Percentiles rank a stretch among this genome's conserved stretches.
These are phyloP conservation scores for Tor tambroides DNA, from an alignment of 2,113 vertebrate genomes.

Conservation along the genomic window DNA sequence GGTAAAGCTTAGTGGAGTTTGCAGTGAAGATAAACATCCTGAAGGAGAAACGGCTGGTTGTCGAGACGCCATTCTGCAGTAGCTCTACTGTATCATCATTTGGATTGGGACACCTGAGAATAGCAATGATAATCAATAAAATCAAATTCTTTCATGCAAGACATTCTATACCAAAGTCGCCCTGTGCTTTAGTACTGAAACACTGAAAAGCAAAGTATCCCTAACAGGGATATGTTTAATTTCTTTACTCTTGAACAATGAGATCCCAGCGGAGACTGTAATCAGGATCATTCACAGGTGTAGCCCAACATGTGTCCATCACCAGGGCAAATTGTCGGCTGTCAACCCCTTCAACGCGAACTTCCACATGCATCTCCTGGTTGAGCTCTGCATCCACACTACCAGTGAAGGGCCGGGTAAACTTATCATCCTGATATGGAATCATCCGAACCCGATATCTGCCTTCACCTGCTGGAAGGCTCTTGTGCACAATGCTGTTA, in stretches of 20 bases:
- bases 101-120: slow-evolving; percentile 52
- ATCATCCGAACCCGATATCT: slow-evolving; percentile 39
- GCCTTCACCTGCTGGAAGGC: slow-evolving; percentile 31
- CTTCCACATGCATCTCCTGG: slow-evolving; percentile 43
- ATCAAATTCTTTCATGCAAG: too few species aligned
- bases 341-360: slow-evolving; percentile 37
- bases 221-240: too few species aligned
- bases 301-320: neutral
- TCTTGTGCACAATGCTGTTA: slow-evolving; percentile 20
- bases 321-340: slow-evolving; percentile 32
- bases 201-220: too few species aligned
- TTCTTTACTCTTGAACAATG: slow-evolving; percentile 52
- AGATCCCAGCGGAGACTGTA: slow-evolving; percentile 52
- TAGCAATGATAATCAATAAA: neutral
- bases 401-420: slow-evolving; percentile 34
- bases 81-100: slow-evolving; percentile 29
- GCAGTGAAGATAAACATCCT: slow-evolving; percentile 32
- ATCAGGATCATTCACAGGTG: slow-evolving; percentile 25
- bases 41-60: slow-evolving; percentile 54
- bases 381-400: slow-evolving; percentile 32
- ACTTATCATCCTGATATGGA: slow-evolving; percentile 46
- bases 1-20: slow-evolving; percentile 41
- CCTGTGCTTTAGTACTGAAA: too few species aligned
- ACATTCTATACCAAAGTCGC: too few species aligned
- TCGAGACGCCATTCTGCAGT: slow-evolving; percentile 46